Evolutionary conservation across 2,797 vertebrate genomes (phyloP), one percentile per base, ranked within the genome.

Genomic region (Petrocephalus schoutedeni): DNA sequence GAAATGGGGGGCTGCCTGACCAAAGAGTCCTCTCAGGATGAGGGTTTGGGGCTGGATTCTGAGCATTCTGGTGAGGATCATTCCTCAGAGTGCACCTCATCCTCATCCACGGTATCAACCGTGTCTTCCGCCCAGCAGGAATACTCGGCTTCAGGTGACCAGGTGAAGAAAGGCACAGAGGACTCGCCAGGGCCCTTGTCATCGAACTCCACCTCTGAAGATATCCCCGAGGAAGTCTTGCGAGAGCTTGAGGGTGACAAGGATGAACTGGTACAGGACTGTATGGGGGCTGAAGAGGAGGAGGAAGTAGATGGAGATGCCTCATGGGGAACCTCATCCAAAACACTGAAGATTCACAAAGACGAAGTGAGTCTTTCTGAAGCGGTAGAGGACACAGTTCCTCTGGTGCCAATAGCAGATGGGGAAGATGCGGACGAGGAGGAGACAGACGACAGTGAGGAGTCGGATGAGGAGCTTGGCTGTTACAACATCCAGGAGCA

Each of bases 401-500:
- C 95, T 89, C 93, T 95, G 85, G 95, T 95, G 32, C 95, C 96
- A 0, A 93, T 96, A 28, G 95, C 95, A 36, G 95, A 95, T 74
- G 94, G 93, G 0, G 95, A 94, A 28, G 97, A 97, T 21, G 92
- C 61, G 0, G 95, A 96, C 80, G 97, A 98, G 58, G 98, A 98
- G 0, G 97, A 98, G 91, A 97, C 97, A 0, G 98, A 98, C 19
- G 98, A 99, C 93, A 99, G 98, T 0, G 98, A 99, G 0, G 96
- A 96, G 91, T 99, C 97, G 0, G 98, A 99, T 0, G 98, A 99
- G 91, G 98, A 99, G 91, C 94, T 98, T 64, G 94, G 97, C 90
- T 97, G 97, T 91, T 98, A 99, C 94, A 98, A 96, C 92, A 93
- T 98, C 92, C 98, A 98, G 93, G 98, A 98, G 41, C 97, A 97